Conservation (phyloP, 2,888 invertebrate genomes). For the Abrostola triplasia region DNA sequence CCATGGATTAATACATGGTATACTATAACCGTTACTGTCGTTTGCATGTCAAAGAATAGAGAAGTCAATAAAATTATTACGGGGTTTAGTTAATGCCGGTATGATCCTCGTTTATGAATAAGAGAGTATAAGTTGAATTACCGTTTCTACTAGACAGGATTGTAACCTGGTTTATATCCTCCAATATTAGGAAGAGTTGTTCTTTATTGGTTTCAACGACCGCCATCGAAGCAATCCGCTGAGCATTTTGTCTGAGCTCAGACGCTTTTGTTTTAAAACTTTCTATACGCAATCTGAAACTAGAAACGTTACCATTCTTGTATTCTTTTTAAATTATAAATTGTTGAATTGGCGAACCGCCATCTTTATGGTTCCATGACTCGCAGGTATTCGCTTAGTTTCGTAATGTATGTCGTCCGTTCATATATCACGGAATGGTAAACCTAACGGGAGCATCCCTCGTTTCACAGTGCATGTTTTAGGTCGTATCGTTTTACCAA, state of each 20-base stretch:
- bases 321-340: slow-evolving; percentile 32
- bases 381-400: slow-evolving; percentile 28
- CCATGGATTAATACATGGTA: too few species aligned
- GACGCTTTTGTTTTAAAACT: slow-evolving; percentile 39
- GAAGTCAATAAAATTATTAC: too few species aligned
- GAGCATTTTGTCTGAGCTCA: slow-evolving; percentile 43
- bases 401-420: slow-evolving; percentile 18
- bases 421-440: slow-evolving; percentile 12
- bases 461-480: slow-evolving; percentile 5
- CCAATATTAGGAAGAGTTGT: slow-evolving; percentile 59
- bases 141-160: slow-evolving; percentile 14
- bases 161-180: slow-evolving; percentile 58
- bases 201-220: slow-evolving; percentile 55
- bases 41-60: too few species aligned
- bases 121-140: too few species aligned
- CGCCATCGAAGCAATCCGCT: slow-evolving; percentile 41
- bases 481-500: too few species aligned
- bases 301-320: slow-evolving; percentile 30
- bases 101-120: too few species aligned
- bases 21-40: too few species aligned
- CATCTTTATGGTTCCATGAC: slow-evolving; percentile 23
- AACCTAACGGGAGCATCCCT: slow-evolving; percentile 2
- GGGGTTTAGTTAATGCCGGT: too few species aligned
- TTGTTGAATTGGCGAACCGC: slow-evolving; percentile 39
- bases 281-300: slow-evolving; percentile 35